A percentile compares a stretch with the other conserved stretches of the same genome.
Evolutionary conservation across 2,113 vertebrate genomes (phyloP).

Genomic region (Phalacrocorax pelagicus): DNA sequence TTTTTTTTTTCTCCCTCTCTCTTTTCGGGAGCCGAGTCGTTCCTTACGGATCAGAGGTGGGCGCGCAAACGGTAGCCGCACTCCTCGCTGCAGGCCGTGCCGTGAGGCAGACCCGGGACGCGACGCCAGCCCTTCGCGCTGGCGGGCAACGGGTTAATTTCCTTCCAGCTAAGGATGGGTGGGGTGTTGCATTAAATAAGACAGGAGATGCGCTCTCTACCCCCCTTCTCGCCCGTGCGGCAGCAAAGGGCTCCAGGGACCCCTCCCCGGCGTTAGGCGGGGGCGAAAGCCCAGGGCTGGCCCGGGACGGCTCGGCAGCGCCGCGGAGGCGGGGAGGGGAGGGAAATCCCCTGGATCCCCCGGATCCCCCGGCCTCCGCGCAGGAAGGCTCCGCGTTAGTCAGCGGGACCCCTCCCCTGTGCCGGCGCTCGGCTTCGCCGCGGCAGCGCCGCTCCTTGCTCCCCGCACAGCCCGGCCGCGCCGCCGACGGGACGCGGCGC

Average conservation of each 20-base stretch:
- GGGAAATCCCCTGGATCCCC: too few relatives aligned
- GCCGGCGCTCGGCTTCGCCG: too few relatives aligned
- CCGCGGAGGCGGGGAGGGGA: too few relatives aligned
- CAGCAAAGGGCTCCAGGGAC: not conserved
- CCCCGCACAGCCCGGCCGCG: too few relatives aligned
- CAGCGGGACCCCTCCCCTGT: too few relatives aligned
- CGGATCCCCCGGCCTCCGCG: too few relatives aligned
- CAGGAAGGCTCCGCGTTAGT: too few relatives aligned
- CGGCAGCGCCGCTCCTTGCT: too few relatives aligned
- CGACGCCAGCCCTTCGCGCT: fast-evolving
- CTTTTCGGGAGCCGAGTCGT: not conserved
- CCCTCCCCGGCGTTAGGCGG: not conserved
- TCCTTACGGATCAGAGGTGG: fast-evolving
- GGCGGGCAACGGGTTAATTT: not conserved
- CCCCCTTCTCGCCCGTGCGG: fast-evolving
- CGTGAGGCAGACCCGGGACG: not conserved
- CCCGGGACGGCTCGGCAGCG: not conserved
- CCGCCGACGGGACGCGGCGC: too few relatives aligned
- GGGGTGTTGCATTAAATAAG: fast-evolving
- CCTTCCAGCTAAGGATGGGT: fast-evolving
- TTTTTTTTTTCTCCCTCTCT: not conserved
- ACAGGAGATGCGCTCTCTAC: fast-evolving
- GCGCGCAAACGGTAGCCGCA: fast-evolving
- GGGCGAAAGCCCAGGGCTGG: not conserved
- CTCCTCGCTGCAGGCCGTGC: not conserved